These are phyloP conservation scores for Eumacrocentrus americanus DNA, from an alignment of 2,888 invertebrate species.

Conservation along the genomic window DNA sequence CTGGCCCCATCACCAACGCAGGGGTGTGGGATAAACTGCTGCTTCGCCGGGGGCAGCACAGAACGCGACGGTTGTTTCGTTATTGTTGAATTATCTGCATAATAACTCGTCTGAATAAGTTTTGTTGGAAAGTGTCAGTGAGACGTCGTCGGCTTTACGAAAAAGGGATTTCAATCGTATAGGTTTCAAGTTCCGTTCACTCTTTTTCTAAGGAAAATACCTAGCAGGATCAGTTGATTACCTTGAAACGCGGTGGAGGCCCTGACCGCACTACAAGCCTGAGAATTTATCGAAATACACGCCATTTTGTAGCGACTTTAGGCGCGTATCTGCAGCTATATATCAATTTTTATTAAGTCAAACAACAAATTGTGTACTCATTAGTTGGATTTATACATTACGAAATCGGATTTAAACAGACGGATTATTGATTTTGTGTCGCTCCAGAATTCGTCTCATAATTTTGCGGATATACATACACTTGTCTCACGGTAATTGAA, in stretches of 20 bases:
- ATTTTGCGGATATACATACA: background rate
- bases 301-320: constrained; percentile 25
- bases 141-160: background rate
- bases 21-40: background rate
- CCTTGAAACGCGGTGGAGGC: constrained; percentile 3
- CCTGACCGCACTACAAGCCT: constrained; percentile 10
- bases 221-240: constrained; percentile 1
- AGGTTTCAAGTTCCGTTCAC: background rate
- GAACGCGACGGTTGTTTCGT: background rate
- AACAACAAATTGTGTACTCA: background rate
- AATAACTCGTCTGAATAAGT: too few species aligned
- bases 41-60: background rate
- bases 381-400: background rate
- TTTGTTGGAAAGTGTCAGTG: background rate
- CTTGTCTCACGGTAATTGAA: too few species aligned
- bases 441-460: background rate
- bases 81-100: too few species aligned
- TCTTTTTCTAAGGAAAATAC: background rate
- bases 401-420: background rate
- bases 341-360: background rate
- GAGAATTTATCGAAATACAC: constrained; percentile 17
- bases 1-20: background rate
- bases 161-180: background rate
- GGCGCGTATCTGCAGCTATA: constrained; percentile 10
- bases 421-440: background rate